Conservation (phyloP, 2,113 vertebrate species). For the Vombatus ursinus region DNA sequence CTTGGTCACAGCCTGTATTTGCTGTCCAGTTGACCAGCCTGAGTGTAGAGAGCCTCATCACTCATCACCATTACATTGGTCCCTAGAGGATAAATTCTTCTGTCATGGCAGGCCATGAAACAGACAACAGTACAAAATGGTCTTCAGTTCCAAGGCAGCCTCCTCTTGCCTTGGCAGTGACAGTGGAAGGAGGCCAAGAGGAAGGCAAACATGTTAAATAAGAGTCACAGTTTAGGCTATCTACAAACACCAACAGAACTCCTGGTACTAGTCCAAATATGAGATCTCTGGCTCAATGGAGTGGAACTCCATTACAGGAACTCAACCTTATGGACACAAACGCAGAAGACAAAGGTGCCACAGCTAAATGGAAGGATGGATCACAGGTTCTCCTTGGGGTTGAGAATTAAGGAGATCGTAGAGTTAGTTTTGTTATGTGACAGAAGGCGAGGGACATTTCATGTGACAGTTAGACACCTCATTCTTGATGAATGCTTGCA, state of each 20-base stretch:
- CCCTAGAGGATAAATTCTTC: background rate
- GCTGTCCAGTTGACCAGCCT: background rate
- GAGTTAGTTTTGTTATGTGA: background rate
- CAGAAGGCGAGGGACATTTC: background rate
- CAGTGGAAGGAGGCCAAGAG: background rate
- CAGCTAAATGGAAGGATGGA: background rate
- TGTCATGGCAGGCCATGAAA: background rate
- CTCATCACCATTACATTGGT: background rate
- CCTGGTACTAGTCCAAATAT: background rate
- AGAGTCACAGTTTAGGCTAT: background rate
- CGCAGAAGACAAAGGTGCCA: background rate
- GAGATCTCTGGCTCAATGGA: background rate
- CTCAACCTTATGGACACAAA: background rate
- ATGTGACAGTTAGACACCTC: background rate
- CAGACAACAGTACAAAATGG: background rate
- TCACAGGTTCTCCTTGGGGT: background rate
- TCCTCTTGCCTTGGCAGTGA: background rate
- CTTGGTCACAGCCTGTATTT: background rate
- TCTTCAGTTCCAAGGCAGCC: background rate
- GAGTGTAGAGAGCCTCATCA: background rate
- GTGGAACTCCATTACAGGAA: background rate
- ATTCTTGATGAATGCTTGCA: background rate
- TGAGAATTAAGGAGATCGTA: background rate
- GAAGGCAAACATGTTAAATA: background rate
- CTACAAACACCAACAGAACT: background rate